Percentiles rank a stretch among this genome's conserved stretches.
Evolutionary conservation across 2,888 invertebrate genomes (phyloP).

Genomic region (Molorchus minor): DNA sequence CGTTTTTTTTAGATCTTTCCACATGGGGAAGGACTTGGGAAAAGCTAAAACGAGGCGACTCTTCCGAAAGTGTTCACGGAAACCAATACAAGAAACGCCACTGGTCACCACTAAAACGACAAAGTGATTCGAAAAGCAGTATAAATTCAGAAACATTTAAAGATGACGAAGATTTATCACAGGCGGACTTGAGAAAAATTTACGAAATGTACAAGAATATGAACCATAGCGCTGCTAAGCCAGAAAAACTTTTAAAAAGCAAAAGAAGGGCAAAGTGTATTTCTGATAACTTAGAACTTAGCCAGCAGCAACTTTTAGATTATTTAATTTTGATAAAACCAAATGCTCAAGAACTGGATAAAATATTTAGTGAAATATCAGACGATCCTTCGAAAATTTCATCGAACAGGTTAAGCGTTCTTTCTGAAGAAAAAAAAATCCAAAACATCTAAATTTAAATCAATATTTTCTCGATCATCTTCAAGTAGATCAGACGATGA

Average conservation of each 20-base stretch:
- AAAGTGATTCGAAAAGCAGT: slow-evolving; percentile 43
- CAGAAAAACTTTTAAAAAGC: slow-evolving; percentile 38
- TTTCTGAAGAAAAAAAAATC: slow-evolving; percentile 52
- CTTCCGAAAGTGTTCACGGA: slow-evolving; percentile 63
- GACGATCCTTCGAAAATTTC: slow-evolving; percentile 44
- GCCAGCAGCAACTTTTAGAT: slow-evolving; percentile 57
- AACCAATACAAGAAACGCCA: slow-evolving; percentile 54
- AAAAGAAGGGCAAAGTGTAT: slow-evolving; percentile 49
- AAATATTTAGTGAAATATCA: slow-evolving; percentile 46
- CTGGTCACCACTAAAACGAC: slow-evolving; percentile 61
- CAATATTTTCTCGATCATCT: slow-evolving; percentile 44
- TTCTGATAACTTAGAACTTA: slow-evolving; percentile 55
- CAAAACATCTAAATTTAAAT: slow-evolving; percentile 50
- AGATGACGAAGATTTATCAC: slow-evolving; percentile 35
- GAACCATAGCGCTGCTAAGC: slow-evolving; percentile 28
- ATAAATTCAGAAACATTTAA: slow-evolving; percentile 32
- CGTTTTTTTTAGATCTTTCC: slow-evolving; percentile 66
- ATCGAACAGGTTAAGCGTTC: slow-evolving; percentile 40
- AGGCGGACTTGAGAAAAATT: slow-evolving; percentile 50
- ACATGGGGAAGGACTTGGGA: slow-evolving; percentile 69
- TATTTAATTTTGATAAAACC: slow-evolving; percentile 58
- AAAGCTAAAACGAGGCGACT: slow-evolving; percentile 68
- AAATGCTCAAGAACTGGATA: slow-evolving; percentile 51
- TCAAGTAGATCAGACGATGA: slow-evolving; percentile 58
- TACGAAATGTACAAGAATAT: slow-evolving; percentile 51